These are phyloP conservation scores for Acridotheres tristis DNA, from an alignment of 2,797 vertebrate species.

Conservation along the genomic window DNA sequence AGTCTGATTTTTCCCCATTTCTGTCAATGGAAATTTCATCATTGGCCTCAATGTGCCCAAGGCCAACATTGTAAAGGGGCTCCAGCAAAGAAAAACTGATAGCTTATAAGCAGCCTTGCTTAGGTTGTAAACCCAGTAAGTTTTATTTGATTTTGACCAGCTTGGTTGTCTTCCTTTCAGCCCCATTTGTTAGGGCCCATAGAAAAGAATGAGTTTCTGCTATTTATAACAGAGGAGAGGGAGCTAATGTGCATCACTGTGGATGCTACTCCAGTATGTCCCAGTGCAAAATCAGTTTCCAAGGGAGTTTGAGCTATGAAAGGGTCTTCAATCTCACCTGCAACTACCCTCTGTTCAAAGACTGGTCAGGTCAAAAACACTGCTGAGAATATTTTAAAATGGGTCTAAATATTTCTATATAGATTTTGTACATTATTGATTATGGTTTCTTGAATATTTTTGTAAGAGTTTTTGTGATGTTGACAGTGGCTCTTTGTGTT, in stretches of 20 bases:
- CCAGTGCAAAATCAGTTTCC: neutral
- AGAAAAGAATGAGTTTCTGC: neutral
- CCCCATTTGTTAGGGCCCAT: neutral
- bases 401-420: neutral
- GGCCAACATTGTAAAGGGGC: neutral
- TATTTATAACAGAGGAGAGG: neutral
- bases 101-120: neutral
- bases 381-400: neutral
- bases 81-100: neutral
- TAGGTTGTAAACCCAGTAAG: neutral
- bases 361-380: neutral
- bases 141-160: neutral
- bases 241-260: rapidly evolving
- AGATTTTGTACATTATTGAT: neutral
- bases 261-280: neutral
- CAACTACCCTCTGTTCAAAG: neutral
- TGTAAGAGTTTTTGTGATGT: neutral
- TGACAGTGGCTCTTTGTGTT: neutral
- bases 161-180: neutral
- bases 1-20: neutral
- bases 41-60: neutral
- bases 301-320: neutral
- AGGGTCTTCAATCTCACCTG: neutral
- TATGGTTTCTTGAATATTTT: neutral
- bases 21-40: neutral